Conservation (phyloP, 2,797 vertebrate species). For the Vultur gryphus region DNA sequence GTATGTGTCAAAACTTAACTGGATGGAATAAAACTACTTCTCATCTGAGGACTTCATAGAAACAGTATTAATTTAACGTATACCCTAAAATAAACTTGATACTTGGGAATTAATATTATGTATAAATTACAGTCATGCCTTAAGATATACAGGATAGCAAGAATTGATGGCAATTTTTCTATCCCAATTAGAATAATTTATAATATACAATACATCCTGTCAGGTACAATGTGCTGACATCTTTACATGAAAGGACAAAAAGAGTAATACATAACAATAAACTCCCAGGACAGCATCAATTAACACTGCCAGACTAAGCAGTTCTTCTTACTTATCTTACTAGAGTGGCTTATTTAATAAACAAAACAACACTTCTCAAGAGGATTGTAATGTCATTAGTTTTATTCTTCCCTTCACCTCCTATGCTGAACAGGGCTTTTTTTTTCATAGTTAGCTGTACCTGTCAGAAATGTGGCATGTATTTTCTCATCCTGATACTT, state of each 20-base stretch:
- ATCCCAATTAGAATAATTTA: slow-evolving; percentile 43
- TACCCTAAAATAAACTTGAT: neutral
- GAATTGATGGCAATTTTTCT: neutral
- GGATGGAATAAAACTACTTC: neutral
- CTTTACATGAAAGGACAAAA: slow-evolving; percentile 49
- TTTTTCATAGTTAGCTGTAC: neutral
- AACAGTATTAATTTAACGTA: neutral
- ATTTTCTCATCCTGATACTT: neutral
- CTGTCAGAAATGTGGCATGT: slow-evolving; percentile 18
- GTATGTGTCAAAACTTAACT: neutral
- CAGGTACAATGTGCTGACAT: slow-evolving; percentile 34
- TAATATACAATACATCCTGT: neutral
- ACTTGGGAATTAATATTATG: neutral
- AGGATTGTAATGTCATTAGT: slow-evolving; percentile 29
- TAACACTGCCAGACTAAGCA: slow-evolving; percentile 52
- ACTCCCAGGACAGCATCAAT: slow-evolving; percentile 41
- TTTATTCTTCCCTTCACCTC: neutral
- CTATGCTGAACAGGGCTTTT: slow-evolving; percentile 2
- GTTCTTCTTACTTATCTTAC: slow-evolving; percentile 44
- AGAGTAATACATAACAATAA: slow-evolving; percentile 35
- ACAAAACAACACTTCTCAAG: slow-evolving; percentile 38
- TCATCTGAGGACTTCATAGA: neutral
- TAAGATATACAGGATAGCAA: neutral
- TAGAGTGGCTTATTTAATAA: slow-evolving; percentile 31
- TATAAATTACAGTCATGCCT: neutral